phyloP scores from a whole-genome alignment of 2,113 vertebrate genomes.

The Hystrix brachyura region DNA sequence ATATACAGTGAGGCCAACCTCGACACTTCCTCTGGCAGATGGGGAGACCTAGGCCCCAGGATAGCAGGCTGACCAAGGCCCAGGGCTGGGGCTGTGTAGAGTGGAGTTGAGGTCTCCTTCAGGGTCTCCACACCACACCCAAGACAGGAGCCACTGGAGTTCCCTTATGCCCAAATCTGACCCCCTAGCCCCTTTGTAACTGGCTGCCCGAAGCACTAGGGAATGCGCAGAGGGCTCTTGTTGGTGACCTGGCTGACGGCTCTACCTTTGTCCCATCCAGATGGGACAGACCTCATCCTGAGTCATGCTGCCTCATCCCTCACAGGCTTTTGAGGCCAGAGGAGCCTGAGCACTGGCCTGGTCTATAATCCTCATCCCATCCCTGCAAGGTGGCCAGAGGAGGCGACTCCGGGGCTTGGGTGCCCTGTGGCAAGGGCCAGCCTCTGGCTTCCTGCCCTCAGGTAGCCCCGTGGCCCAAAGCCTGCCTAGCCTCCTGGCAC shows the following conservation, averaged over 20 bases:
- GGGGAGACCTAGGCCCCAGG: not conserved
- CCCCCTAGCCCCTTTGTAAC: no score
- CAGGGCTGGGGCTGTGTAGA: not conserved
- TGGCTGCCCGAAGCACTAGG: no score
- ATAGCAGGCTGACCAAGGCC: not conserved
- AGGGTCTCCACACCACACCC: no score
- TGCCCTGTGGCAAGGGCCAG: accelerated
- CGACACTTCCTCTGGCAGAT: not conserved
- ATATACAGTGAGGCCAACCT: not conserved
- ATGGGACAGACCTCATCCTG: no score
- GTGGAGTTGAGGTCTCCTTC: not conserved
- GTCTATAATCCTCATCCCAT: not conserved
- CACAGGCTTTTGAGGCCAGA: not conserved
- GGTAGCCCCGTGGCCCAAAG: no score
- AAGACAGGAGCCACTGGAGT: not conserved
- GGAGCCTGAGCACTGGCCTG: no score
- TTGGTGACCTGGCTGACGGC: no score
- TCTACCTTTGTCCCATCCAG: not conserved
- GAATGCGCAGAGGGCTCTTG: not conserved
- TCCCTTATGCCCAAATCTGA: not conserved
- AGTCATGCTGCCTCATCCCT: not conserved
- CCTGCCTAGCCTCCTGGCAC: not conserved
- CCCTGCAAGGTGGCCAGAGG: not conserved
- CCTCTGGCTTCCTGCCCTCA: accelerated
- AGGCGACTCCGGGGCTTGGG: accelerated